Base-by-base conservation (phyloP, 2,797 vertebrate species). In the Mormyrops attenuatus region DNA sequence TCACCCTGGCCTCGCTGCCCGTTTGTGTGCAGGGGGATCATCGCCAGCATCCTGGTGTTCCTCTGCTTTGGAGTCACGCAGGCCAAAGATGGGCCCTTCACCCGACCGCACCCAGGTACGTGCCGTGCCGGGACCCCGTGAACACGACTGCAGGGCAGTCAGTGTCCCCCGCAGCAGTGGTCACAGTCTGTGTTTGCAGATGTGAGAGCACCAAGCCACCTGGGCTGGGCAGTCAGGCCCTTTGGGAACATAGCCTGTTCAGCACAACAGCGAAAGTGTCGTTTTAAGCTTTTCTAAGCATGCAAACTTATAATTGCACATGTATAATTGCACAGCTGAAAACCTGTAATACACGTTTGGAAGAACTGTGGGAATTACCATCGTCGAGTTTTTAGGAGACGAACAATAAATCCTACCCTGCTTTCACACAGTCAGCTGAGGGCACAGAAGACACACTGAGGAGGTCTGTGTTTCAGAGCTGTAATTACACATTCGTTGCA, bases 61-160 rank as follows among this genome's bases (percentile, higher is more conserved):
- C 94, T 99, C 8, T 99, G 98, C 94, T 99, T 99, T 89, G 99
- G 99, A 92, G 99, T 99, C 90, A 99, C 98, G 0, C 99, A 99
- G 94, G 98, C 98, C 84, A 99, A 99, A 95, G 99, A 99, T 94
- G 99, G 99, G 91, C 99, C 99, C 1, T 99, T 99, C 93, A 97
- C 97, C 89, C 96, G 98, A 94, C 98, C 98, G 90, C 98, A 99
- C 92, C 99, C 99, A 97, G 99, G 99, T 99, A 97, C 93, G 90
- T 57, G n/a, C 11, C 8, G 9, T 44, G 22, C 22, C 66, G 34
- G 11, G 17, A 8, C 34, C 84, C 3, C 5, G 6, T 26, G 55
- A 15, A 26, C 3, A 38, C 20, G 52, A 15, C 57, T 57, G n/a
- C 38, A 15, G n/a, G 7, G 20, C 22, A 17, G 38, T 30, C 57